Conservation (phyloP, 2,888 invertebrate species). For the Drosophila atripex region DNA sequence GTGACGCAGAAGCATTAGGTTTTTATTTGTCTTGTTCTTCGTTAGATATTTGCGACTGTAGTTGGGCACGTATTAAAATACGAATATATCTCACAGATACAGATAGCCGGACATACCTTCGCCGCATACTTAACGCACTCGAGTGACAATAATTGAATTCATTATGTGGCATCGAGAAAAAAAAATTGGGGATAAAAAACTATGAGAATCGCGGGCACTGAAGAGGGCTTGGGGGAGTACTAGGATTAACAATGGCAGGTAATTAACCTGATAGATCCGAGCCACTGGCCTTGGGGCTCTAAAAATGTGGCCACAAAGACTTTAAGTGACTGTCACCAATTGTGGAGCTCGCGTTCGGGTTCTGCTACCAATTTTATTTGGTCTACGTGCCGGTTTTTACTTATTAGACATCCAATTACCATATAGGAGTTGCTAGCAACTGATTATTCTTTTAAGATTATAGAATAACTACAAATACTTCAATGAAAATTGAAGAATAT, state of each 20-base stretch:
- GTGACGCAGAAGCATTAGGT: conserved; percentile 57
- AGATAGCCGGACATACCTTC: conserved; percentile 45
- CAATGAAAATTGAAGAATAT: not conserved
- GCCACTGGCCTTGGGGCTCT: conserved; percentile 73
- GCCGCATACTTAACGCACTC: conserved; percentile 79
- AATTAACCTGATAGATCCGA: conserved; percentile 78
- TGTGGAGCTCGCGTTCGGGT: conserved; percentile 41
- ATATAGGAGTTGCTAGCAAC: conserved; percentile 1
- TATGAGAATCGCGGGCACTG: conserved; percentile 8
- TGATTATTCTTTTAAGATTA: not conserved
- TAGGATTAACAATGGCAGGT: conserved; percentile 78
- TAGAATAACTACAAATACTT: not conserved
- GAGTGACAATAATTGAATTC: conserved; percentile 79
- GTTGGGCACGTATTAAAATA: conserved; percentile 36
- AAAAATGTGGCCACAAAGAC: conserved; percentile 16
- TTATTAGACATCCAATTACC: conserved; percentile 62
- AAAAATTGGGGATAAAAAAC: conserved; percentile 1
- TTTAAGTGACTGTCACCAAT: conserved; percentile 31
- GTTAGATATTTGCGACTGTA: conserved; percentile 51
- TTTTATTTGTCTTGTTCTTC: conserved; percentile 54
- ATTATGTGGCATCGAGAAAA: conserved; percentile 56
- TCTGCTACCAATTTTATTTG: conserved; percentile 75
- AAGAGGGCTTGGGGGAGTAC: conserved; percentile 41
- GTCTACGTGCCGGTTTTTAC: conserved; percentile 72
- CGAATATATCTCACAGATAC: conserved; percentile 59